phyloP scores from a whole-genome alignment of 2,113 vertebrate species.

The Hiodon tergisus region DNA sequence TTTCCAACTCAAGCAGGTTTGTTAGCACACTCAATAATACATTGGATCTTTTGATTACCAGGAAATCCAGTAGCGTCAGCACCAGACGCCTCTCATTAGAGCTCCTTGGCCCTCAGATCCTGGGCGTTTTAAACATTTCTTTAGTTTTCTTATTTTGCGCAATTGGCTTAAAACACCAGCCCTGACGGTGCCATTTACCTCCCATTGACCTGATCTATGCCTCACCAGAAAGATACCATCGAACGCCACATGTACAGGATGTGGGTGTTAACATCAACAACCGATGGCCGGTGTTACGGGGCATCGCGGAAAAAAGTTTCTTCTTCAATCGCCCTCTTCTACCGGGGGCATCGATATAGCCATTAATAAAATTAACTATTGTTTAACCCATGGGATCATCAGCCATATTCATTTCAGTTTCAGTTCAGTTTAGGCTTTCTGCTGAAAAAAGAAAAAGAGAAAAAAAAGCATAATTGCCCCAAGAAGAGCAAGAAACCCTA shows the following conservation, averaged over 20 bases:
- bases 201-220: constrained; percentile 44
- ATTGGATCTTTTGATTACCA: no score
- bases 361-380: constrained; percentile 32
- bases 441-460: not conserved
- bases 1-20: no score
- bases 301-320: constrained; percentile 35
- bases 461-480: constrained; percentile 30
- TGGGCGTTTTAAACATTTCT: no score
- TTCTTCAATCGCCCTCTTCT: constrained; percentile 37
- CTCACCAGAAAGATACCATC: constrained; percentile 39
- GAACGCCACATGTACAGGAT: constrained; percentile 44
- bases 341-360: no score
- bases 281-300: constrained; percentile 50
- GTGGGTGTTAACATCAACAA: constrained; percentile 56
- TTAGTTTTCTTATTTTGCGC: no score
- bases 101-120: no score
- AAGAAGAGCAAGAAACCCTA: constrained; percentile 13
- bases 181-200: constrained; percentile 34
- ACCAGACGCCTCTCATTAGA: no score
- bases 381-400: constrained; percentile 30
- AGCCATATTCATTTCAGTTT: constrained; percentile 26
- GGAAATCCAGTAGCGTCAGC: no score
- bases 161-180: not conserved
- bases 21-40: no score
- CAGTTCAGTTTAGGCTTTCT: constrained; percentile 11